A percentile compares a stretch with the other conserved stretches of the same genome.
phyloP scores from a whole-genome alignment of 2,113 vertebrate species.

The Colossoma macropomum region DNA sequence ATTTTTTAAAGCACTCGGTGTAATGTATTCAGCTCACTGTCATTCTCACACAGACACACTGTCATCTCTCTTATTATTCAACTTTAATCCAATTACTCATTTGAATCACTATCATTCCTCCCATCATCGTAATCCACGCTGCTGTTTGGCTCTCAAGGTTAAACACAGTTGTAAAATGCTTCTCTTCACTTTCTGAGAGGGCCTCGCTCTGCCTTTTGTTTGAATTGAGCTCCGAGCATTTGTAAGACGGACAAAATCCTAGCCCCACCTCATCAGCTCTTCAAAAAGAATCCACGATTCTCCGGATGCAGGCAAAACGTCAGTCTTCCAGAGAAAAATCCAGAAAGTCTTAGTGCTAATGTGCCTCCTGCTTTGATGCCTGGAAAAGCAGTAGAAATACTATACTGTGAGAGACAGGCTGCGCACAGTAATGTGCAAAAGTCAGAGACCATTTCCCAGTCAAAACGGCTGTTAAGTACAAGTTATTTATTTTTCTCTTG shows the following conservation, averaged over 20 bases:
- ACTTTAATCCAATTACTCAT: slow-evolving; percentile 86
- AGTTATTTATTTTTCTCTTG: too few species aligned
- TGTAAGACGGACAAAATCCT: slow-evolving; percentile 27
- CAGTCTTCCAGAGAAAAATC: slow-evolving; percentile 46
- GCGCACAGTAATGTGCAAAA: too few species aligned
- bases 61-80: slow-evolving; percentile 74
- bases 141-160: slow-evolving; percentile 60
- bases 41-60: slow-evolving; percentile 81
- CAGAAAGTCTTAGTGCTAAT: slow-evolving; percentile 42
- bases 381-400: neutral
- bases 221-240: slow-evolving; percentile 33
- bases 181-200: slow-evolving; percentile 36
- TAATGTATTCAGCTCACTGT: slow-evolving; percentile 86
- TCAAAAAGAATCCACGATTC: slow-evolving; percentile 34
- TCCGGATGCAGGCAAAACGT: slow-evolving; percentile 30
- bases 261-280: slow-evolving; percentile 18
- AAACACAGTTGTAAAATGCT: slow-evolving; percentile 56
- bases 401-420: neutral
- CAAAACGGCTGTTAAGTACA: too few species aligned
- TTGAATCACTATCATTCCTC: slow-evolving; percentile 66
- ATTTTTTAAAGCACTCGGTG: slow-evolving; percentile 84
- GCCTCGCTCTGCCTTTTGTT: slow-evolving; percentile 40
- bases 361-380: slow-evolving; percentile 39
- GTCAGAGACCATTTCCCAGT: too few species aligned
- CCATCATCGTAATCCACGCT: slow-evolving; percentile 70